Percentiles rank a stretch among this genome's conserved stretches.
phyloP scores from a whole-genome alignment of 2,797 vertebrate genomes.

The Acanthopagrus latus region DNA sequence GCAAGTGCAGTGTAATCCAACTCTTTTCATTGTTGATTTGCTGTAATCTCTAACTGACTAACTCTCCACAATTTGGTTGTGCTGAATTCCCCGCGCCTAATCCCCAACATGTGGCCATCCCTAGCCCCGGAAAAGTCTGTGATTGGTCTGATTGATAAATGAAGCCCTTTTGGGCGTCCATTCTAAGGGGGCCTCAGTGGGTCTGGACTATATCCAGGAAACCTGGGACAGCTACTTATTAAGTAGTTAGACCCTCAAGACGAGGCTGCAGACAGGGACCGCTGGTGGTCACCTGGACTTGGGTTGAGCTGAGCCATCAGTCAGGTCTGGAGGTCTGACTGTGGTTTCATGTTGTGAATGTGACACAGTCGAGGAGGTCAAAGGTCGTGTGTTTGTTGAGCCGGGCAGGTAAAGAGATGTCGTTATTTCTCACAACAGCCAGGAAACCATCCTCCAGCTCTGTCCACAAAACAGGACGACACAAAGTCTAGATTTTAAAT shows the following conservation, averaged over 20 bases:
- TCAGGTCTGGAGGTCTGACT: constrained; percentile 47
- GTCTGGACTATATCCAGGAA: constrained; percentile 99
- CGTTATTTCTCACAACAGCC: constrained; percentile 78
- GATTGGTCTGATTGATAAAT: constrained; percentile 90
- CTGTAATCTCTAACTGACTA: constrained; percentile 69
- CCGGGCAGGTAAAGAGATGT: constrained; percentile 70
- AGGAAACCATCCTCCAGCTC: constrained; percentile 47
- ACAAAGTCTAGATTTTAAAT: constrained; percentile 33
- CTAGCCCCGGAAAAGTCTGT: constrained; percentile 83
- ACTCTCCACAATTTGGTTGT: constrained; percentile 71
- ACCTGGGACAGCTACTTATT: constrained; percentile 90
- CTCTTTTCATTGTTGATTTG: constrained; percentile 76
- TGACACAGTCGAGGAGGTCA: constrained; percentile 70
- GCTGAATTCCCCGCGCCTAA: constrained; percentile 76
- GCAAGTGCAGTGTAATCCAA: constrained; percentile 63
- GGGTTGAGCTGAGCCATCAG: constrained; percentile 63
- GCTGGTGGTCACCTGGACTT: constrained; percentile 82
- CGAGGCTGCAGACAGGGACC: constrained; percentile 74
- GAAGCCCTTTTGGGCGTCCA: constrained; percentile 81
- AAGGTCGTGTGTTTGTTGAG: constrained; percentile 78
- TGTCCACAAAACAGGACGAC: constrained; percentile 32
- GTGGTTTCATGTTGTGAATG: constrained; percentile 51
- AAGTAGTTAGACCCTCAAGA: constrained; percentile 88
- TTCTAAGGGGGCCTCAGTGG: constrained; percentile 82
- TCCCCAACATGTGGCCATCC: constrained; percentile 85